Base-by-base conservation (phyloP, 2,888 invertebrate genomes). In the Platypus cylindrus region DNA sequence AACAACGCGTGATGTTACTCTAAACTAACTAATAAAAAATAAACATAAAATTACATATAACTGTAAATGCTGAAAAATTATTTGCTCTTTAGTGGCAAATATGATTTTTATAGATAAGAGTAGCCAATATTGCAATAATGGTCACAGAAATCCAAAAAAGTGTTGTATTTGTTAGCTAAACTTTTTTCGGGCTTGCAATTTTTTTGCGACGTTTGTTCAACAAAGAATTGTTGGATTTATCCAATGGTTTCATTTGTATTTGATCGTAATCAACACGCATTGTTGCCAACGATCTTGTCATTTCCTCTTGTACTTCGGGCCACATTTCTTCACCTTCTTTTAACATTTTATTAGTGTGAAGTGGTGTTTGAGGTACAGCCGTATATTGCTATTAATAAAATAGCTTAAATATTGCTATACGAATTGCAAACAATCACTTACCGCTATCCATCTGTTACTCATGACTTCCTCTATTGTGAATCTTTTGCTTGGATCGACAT, bases 251-350 rank as follows among this genome's bases (percentile, higher is more conserved):
- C 42, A 98, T 84, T 64, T 86, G 86, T 39, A 89, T 79, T 67
- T 86, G 84, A 62, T 97, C 95, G 59, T 93, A 93, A 62, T 95
- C 95, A 5, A 98, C 95, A 34, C 97, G 70, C 97, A 98, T 97
- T 32, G 94, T 93, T 27, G 95, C 94, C 45, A 98, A 65, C 0
- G 95, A 94, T 45, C 93, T 76, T 2, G 90, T 95, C 95, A 98
- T 95, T 66, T 97, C 97, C 62, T 97, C 97, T 65, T 95, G 94
- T 3, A 97, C 91, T 54, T 97, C 95, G 1, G 85, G 84, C 97
- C 97, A 98, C 36, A 82, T 77, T 47, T 90, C 90, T 46, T 82
- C 84, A 31, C 87, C 85, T 61, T 97, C 95, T 17, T 82, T 77
- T 14, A 98, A 67, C 51, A 95, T 77, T 34, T 83, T 71, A 38